Percentiles rank a stretch among this genome's conserved stretches.
Conservation (phyloP, 2,113 vertebrate species). For the Anseranas semipalmata region DNA sequence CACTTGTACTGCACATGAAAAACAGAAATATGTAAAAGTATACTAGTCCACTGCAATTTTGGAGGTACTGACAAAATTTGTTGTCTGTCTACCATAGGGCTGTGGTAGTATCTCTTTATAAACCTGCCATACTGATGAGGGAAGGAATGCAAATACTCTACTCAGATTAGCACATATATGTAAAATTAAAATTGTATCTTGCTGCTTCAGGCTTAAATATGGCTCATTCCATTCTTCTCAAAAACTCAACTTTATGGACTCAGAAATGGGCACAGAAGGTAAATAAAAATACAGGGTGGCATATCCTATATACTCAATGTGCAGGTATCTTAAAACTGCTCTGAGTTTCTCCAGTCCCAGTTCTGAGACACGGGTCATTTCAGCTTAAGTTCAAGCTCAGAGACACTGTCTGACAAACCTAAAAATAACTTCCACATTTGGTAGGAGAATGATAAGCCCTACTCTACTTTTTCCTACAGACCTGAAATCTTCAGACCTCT, state of each 20-base stretch:
- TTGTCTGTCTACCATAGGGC: neutral
- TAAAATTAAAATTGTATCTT: neutral
- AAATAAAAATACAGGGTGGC: neutral
- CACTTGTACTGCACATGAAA: neutral
- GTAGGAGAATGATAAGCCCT: neutral
- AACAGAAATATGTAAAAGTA: neutral
- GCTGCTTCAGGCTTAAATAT: neutral
- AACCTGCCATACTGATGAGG: neutral
- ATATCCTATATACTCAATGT: neutral
- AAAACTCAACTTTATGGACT: neutral
- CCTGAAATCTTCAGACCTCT: neutral
- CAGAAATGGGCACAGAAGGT: neutral
- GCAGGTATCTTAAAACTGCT: neutral
- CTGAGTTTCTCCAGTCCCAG: neutral
- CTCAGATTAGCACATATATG: neutral
- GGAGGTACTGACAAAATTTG: neutral
- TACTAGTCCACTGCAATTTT: neutral
- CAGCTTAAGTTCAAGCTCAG: neutral
- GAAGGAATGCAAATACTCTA: neutral
- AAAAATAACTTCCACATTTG: neutral
- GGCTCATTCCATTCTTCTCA: neutral
- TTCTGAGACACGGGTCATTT: neutral
- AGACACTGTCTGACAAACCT: neutral
- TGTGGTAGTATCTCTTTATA: neutral
- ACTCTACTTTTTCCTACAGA: fast-evolving